phyloP scores from a whole-genome alignment of 2,888 invertebrate genomes.

The Crepidodera aurea region DNA sequence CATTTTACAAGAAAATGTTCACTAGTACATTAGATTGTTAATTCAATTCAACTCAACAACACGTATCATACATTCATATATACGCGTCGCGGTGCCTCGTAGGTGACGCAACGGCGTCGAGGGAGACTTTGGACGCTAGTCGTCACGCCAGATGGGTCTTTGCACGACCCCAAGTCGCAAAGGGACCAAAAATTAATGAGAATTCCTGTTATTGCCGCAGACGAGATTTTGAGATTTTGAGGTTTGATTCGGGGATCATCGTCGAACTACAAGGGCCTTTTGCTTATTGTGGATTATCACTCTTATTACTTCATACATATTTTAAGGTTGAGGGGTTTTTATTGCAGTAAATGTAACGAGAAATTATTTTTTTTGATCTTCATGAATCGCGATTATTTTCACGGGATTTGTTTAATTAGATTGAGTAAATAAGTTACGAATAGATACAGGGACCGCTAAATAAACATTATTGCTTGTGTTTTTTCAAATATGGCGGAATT shows the following conservation, averaged over 20 bases:
- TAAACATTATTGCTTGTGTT: no score
- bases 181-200: slow-evolving; percentile 55
- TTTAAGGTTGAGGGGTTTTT: slow-evolving; percentile 33
- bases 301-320: slow-evolving; percentile 40
- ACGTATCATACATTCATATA: not conserved
- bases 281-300: slow-evolving; percentile 38
- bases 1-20: slow-evolving; percentile 29
- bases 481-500: no score
- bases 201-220: slow-evolving; percentile 56
- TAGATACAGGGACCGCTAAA: no score
- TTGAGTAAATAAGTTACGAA: no score
- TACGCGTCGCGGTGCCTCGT: slow-evolving; percentile 34
- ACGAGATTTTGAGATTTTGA: slow-evolving; percentile 50
- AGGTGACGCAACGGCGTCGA: slow-evolving; percentile 47
- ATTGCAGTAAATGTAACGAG: slow-evolving; percentile 23
- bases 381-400: not conserved
- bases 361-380: slow-evolving; percentile 25
- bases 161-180: slow-evolving; percentile 43
- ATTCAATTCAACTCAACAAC: slow-evolving; percentile 55
- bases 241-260: slow-evolving; percentile 53
- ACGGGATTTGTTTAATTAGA: not conserved
- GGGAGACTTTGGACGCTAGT: slow-evolving; percentile 42
- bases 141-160: slow-evolving; percentile 47
- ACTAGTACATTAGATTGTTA: slow-evolving; percentile 52
- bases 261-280: slow-evolving; percentile 17